Percentiles rank a stretch among this genome's conserved stretches.
Conservation (phyloP, 2,797 vertebrate genomes). For the Natrix natrix region DNA sequence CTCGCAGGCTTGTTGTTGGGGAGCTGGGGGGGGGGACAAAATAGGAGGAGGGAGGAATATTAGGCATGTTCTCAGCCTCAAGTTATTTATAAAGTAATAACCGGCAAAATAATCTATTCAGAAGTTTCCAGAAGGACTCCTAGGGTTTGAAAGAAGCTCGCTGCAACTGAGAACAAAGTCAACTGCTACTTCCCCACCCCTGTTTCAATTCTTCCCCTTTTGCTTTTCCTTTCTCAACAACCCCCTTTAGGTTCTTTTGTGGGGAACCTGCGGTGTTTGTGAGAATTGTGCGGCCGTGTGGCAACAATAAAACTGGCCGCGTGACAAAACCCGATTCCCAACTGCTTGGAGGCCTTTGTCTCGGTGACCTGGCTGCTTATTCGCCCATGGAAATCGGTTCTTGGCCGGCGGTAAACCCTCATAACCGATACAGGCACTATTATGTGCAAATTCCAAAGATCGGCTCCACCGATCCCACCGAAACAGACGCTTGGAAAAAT, state of each 20-base stretch:
- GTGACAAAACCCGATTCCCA: not conserved
- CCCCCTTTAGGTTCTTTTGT: not conserved
- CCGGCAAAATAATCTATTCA: not conserved
- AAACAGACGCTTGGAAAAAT: not conserved
- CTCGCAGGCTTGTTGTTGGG: too few species aligned
- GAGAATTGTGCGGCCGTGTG: not conserved
- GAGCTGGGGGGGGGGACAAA: too few species aligned
- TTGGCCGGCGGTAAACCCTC: not conserved
- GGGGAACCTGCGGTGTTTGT: not conserved
- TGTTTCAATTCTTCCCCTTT: not conserved
- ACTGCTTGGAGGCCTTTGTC: not conserved
- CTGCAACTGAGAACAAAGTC: not conserved
- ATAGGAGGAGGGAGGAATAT: too few species aligned
- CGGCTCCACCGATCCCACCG: not conserved
- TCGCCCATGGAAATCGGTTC: not conserved
- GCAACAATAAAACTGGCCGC: not conserved
- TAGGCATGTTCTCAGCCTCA: too few species aligned
- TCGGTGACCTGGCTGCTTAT: not conserved
- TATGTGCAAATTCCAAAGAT: not conserved
- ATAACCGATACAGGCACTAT: not conserved
- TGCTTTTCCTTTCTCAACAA: not conserved
- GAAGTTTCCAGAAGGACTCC: not conserved
- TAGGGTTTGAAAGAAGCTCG: not conserved
- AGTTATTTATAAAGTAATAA: too few species aligned
- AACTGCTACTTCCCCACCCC: accelerated